Conservation (phyloP, 2,113 vertebrate species). For the Gallinago paraguaiae region DNA sequence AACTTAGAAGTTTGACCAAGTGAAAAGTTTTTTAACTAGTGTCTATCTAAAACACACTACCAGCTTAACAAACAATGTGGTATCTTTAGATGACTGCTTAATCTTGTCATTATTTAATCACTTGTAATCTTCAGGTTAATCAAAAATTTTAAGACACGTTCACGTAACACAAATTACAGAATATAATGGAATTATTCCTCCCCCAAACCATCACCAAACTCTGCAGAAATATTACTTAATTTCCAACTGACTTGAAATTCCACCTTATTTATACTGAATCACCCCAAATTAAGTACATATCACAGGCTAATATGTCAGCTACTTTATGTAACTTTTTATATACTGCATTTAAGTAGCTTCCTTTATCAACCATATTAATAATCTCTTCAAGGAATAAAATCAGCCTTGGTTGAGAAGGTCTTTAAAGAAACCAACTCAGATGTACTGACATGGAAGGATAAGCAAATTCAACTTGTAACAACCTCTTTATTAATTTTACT, state of each 20-base stretch:
- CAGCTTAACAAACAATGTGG: neutral
- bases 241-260: neutral
- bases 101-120: neutral
- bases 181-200: neutral
- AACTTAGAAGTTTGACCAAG: neutral
- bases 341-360: neutral
- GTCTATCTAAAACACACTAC: neutral
- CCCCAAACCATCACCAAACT: neutral
- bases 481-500: neutral
- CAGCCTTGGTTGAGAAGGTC: neutral
- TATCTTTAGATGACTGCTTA: neutral
- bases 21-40: neutral
- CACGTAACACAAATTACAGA: neutral
- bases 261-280: neutral
- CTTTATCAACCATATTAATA: neutral
- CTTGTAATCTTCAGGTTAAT: neutral
- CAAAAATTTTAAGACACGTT: neutral
- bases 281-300: neutral
- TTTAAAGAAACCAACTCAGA: neutral
- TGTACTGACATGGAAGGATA: neutral
- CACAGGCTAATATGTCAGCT: neutral
- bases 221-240: neutral
- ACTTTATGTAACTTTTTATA: neutral
- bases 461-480: neutral
- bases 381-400: neutral